Percentiles rank a stretch among this genome's conserved stretches.
phyloP scores from a whole-genome alignment of 2,113 vertebrate genomes.

The Chamaetylas fuelleborni region DNA sequence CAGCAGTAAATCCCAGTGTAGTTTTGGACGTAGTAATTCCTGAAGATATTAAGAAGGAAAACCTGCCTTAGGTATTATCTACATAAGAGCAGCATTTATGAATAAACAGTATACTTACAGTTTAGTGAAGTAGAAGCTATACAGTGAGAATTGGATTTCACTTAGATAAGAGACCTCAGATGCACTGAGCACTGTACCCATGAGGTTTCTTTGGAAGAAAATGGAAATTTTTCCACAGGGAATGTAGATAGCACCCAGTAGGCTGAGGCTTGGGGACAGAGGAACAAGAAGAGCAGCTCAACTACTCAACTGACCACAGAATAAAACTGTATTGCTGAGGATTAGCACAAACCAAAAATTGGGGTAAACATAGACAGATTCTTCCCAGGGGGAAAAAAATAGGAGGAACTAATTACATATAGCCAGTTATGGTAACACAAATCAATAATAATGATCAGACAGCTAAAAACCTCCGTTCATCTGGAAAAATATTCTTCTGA shows the following conservation, averaged over 20 bases:
- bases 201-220: background rate
- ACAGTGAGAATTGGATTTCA: background rate
- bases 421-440: background rate
- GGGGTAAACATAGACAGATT: fast-evolving
- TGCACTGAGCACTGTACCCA: background rate
- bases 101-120: background rate
- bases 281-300: background rate
- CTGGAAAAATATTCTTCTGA: background rate
- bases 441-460: background rate
- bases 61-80: background rate
- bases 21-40: background rate
- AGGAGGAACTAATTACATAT: background rate
- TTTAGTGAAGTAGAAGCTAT: background rate
- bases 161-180: background rate
- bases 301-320: background rate
- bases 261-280: background rate
- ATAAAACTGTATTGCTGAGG: background rate
- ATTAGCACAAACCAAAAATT: background rate
- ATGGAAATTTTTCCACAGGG: background rate
- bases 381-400: background rate
- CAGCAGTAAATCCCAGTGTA: background rate
- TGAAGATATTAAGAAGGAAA: background rate
- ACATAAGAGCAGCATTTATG: background rate
- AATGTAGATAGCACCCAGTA: background rate
- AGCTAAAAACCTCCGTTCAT: background rate